phyloP scores from a whole-genome alignment of 2,797 vertebrate species.

The Myoxocephalus aenaeus region DNA sequence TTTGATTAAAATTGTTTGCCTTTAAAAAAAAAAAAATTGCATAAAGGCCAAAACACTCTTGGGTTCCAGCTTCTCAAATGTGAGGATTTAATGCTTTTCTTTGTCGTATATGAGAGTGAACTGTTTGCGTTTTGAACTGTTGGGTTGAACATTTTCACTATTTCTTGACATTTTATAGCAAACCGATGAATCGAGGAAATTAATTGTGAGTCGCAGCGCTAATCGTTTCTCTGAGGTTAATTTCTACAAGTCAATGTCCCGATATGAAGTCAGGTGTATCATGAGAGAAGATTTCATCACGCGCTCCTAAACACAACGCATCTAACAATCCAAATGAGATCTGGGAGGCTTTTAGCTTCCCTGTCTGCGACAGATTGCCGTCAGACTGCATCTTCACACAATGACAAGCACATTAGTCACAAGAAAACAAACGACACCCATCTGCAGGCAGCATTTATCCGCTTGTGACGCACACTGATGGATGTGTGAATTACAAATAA shows the following conservation, averaged over 20 bases:
- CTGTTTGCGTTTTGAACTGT: background rate
- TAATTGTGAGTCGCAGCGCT: background rate
- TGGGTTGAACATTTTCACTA: background rate
- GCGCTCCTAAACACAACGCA: background rate
- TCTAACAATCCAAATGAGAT: constrained; percentile 14
- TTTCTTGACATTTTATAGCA: background rate
- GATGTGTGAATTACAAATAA: constrained; percentile 29
- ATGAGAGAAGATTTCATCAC: background rate
- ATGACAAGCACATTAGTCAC: constrained; percentile 40
- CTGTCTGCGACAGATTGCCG: constrained; percentile 18
- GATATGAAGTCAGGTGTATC: background rate
- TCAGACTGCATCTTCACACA: constrained; percentile 16
- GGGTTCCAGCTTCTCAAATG: background rate
- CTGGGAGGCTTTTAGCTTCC: constrained; percentile 1
- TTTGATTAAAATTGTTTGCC: too few species aligned
- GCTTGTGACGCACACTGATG: background rate
- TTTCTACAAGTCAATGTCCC: background rate
- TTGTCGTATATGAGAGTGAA: background rate
- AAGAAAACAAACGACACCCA: constrained; percentile 33
- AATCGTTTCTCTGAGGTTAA: background rate
- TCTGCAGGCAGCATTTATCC: constrained; percentile 30
- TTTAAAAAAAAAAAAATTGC: too few species aligned
- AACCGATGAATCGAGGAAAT: background rate
- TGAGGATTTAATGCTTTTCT: background rate
- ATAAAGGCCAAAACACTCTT: background rate